These are phyloP conservation scores for Neuroterus valhalla DNA, from an alignment of 1,140 invertebrate genomes.

Conservation along the genomic window DNA sequence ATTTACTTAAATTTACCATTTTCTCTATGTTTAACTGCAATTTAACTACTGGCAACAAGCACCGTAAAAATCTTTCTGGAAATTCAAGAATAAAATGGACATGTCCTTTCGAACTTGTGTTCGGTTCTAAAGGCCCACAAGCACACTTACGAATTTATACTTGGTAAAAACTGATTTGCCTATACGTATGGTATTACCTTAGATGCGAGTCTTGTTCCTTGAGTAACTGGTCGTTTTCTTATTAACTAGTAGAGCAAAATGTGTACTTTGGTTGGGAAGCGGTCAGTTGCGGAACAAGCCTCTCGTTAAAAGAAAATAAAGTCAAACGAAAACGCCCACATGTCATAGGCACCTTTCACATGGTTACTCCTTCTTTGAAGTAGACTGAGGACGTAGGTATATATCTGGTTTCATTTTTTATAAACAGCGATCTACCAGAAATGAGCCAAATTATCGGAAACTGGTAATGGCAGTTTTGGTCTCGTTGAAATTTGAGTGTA, in stretches of 20 bases:
- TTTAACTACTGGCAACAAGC: conserved; percentile 7
- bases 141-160: conserved; percentile 21
- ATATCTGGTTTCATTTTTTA: conserved; percentile 25
- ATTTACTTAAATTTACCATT: conserved; percentile 13
- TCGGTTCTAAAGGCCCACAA: conserved; percentile 15
- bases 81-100: conserved; percentile 15
- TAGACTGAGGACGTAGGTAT: not conserved
- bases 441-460: conserved; percentile 22
- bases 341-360: conserved; percentile 45
- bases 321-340: conserved; percentile 44
- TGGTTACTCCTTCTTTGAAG: conserved; percentile 11
- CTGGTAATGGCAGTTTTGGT: conserved; percentile 2
- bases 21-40: conserved; percentile 12
- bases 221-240: conserved; percentile 29
- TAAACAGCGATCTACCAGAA: not conserved
- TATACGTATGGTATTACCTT: conserved; percentile 1
- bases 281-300: conserved; percentile 19
- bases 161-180: not conserved
- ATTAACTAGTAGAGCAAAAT: conserved; percentile 24
- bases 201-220: conserved; percentile 13
- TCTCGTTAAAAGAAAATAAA: conserved; percentile 32
- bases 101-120: conserved; percentile 19
- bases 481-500: not conserved
- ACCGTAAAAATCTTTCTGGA: not conserved
- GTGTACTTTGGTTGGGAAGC: conserved; percentile 13